A percentile compares a stretch with the other conserved stretches of the same genome.
These are phyloP conservation scores for Terebella lapidaria DNA, from an alignment of 2,888 invertebrate species.

Conservation along the genomic window DNA sequence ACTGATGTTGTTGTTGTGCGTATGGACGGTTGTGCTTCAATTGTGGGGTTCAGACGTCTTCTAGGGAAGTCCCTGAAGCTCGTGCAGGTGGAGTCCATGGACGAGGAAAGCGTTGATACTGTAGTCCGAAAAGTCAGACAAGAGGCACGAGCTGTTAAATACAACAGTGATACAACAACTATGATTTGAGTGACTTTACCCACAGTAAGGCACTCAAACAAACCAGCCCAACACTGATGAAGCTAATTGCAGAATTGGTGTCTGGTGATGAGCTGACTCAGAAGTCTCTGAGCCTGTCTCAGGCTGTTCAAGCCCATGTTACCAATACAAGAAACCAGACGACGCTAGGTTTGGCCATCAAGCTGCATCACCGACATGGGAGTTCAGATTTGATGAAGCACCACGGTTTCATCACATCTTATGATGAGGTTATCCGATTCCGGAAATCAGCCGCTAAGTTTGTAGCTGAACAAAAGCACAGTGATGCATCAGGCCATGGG, in stretches of 20 bases:
- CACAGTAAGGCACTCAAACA: not conserved
- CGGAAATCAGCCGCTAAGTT: constrained; percentile 7
- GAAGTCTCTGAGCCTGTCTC: constrained; percentile 3
- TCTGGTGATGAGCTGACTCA: not conserved
- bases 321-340: constrained; percentile 5
- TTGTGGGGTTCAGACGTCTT: constrained; percentile 6
- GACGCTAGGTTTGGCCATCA: constrained; percentile 11
- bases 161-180: not conserved
- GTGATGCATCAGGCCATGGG: not conserved
- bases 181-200: constrained; percentile 2
- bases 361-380: constrained; percentile 5
- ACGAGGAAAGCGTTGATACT: constrained; percentile 2
- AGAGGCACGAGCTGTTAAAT: not conserved
- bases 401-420: constrained; percentile 1
- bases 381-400: constrained; percentile 1
- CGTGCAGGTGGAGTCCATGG: not conserved
- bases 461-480: not conserved
- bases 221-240: constrained; percentile 2
- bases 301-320: constrained; percentile 3
- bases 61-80: not conserved
- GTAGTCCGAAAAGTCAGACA: not conserved
- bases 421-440: constrained; percentile 10
- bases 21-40: constrained; percentile 9
- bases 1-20: constrained; percentile 7
- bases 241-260: not conserved